Evolutionary conservation across 1,140 invertebrate species (phyloP).

Genomic region (Anastatus disparis): DNA sequence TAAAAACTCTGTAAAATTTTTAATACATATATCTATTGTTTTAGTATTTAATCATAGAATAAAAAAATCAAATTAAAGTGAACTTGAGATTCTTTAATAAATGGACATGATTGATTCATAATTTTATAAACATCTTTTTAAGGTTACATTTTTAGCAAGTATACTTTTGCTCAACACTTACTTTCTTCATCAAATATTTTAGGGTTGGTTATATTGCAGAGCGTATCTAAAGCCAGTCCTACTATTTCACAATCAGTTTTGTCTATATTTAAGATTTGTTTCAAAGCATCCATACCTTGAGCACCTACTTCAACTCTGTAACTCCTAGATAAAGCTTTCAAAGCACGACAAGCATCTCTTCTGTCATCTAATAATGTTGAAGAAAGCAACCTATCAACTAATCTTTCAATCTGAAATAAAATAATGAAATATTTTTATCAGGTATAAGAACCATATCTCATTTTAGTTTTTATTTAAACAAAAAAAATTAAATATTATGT

Average conservation of each 20-base stretch:
- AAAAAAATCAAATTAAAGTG: too few relatives aligned
- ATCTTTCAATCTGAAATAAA: conserved; percentile 83
- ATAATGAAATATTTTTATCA: conserved; percentile 9
- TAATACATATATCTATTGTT: too few relatives aligned
- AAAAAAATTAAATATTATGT: background rate
- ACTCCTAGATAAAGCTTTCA: conserved; percentile 93
- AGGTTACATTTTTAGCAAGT: too few relatives aligned
- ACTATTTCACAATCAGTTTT: conserved; percentile 91
- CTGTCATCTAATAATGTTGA: conserved; percentile 95
- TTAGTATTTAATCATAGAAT: too few relatives aligned
- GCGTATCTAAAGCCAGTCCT: conserved; percentile 89
- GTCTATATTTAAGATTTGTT: conserved; percentile 84
- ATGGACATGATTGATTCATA: too few relatives aligned
- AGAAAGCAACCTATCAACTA: conserved; percentile 91
- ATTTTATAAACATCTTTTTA: too few relatives aligned
- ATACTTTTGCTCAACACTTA: conserved; percentile 51
- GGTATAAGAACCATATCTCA: background rate
- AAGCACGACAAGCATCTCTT: conserved; percentile 93
- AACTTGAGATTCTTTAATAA: too few relatives aligned
- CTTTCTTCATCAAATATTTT: conserved; percentile 86
- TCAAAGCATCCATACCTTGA: conserved; percentile 90
- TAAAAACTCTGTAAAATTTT: too few relatives aligned
- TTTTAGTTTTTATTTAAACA: background rate
- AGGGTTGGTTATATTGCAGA: conserved; percentile 90
- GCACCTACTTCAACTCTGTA: conserved; percentile 96